These are phyloP conservation scores for Lamellibrachia luymesi DNA, from an alignment of 1,140 invertebrate species.

Conservation along the genomic window DNA sequence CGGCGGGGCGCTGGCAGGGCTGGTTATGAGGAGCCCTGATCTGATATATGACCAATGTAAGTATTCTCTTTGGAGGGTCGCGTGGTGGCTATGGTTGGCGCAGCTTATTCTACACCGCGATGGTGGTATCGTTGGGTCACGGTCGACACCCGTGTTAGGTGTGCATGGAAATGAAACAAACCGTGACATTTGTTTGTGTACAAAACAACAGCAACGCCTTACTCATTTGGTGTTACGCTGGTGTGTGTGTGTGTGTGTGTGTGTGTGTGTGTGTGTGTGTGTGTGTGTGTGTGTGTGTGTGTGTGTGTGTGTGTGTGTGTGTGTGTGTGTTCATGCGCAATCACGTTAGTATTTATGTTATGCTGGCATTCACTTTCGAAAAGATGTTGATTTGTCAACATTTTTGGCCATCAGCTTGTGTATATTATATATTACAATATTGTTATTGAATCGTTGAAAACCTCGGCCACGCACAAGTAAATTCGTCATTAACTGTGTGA, in stretches of 20 bases:
- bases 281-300: background rate
- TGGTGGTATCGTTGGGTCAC: background rate
- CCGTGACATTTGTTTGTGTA: too few species aligned
- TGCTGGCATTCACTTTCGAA: too few species aligned
- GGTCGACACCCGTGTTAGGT: background rate
- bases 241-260: too few species aligned
- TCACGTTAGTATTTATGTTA: too few species aligned
- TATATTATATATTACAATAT: too few species aligned
- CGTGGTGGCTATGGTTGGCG: background rate
- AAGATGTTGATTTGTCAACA: too few species aligned
- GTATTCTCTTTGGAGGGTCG: background rate
- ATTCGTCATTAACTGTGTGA: too few species aligned
- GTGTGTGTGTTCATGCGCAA: background rate
- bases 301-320: background rate
- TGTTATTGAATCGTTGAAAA: too few species aligned
- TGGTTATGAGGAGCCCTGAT: background rate
- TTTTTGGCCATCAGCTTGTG: too few species aligned
- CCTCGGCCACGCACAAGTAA: too few species aligned
- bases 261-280: background rate
- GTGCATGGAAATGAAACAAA: background rate
- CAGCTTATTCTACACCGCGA: background rate
- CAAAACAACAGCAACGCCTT: too few species aligned
- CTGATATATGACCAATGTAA: background rate
- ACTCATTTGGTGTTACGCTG: too few species aligned
- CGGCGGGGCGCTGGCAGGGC: background rate